Evolutionary conservation across 2,113 vertebrate species (phyloP).

Genomic region (Neolamprologus longior): DNA sequence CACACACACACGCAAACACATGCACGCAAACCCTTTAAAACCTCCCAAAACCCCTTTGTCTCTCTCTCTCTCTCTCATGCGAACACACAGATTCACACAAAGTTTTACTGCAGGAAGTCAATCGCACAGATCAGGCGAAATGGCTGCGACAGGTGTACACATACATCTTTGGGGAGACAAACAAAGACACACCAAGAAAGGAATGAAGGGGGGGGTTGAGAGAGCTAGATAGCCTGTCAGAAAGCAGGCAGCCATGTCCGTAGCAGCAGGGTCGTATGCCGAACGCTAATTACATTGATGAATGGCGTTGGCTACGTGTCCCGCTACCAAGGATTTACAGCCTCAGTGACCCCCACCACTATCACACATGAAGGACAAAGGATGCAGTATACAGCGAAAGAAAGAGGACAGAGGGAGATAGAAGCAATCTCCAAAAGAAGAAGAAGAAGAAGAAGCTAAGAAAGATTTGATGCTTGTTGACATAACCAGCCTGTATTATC

Average conservation of each 20-base stretch:
- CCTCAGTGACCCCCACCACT: constrained; percentile 51
- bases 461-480: constrained; percentile 44
- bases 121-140: constrained; percentile 2
- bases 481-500: constrained; percentile 36
- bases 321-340: constrained; percentile 57
- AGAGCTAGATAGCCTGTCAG: constrained; percentile 51
- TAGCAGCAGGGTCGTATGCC: constrained; percentile 54
- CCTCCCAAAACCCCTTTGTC: not conserved
- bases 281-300: constrained; percentile 74
- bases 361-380: constrained; percentile 52
- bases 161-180: not conserved
- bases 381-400: not conserved
- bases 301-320: constrained; percentile 54
- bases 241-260: constrained; percentile 59
- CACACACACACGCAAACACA: not conserved
- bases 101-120: not conserved
- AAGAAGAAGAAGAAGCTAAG: not conserved
- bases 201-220: not conserved
- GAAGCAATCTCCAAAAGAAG: not conserved
- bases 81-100: not conserved
- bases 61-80: not conserved
- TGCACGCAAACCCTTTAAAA: not conserved
- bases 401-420: not conserved
- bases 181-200: not conserved
- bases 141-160: not conserved